A percentile compares a stretch with the other conserved stretches of the same genome.
Evolutionary conservation across 2,113 vertebrate genomes (phyloP).

Genomic region (Pyxicephalus adspersus): DNA sequence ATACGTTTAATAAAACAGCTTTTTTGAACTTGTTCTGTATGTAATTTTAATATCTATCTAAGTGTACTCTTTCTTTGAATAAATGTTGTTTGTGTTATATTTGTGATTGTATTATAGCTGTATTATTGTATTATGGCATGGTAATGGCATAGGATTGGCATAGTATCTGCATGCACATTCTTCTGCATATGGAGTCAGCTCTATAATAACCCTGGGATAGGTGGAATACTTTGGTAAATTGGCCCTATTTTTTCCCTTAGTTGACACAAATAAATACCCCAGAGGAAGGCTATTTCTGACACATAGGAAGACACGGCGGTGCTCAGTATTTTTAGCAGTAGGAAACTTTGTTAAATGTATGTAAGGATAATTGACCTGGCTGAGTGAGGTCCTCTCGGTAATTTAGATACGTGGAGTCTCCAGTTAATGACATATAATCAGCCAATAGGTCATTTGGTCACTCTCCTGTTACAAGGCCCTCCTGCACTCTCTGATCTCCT

Average conservation of each 20-base stretch:
- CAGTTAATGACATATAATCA: conserved; percentile 96
- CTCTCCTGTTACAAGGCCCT: conserved; percentile 85
- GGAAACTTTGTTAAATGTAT: conserved; percentile 57
- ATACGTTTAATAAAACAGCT: too few relatives aligned
- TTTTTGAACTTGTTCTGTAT: too few relatives aligned
- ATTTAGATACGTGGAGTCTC: conserved; percentile 88
- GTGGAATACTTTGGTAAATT: not conserved
- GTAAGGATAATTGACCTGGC: conserved; percentile 74
- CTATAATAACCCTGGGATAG: too few relatives aligned
- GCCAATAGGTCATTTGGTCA: conserved; percentile 89
- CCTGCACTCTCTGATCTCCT: conserved; percentile 86
- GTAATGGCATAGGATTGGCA: too few relatives aligned
- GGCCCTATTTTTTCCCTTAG: not conserved
- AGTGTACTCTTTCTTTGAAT: too few relatives aligned
- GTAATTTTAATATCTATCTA: too few relatives aligned
- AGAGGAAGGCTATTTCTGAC: conserved; percentile 19
- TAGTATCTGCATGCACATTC: too few relatives aligned
- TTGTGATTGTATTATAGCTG: too few relatives aligned
- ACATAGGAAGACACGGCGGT: conserved; percentile 24
- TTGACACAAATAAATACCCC: not conserved
- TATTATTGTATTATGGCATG: too few relatives aligned
- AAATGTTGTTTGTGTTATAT: too few relatives aligned
- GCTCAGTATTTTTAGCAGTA: conserved; percentile 53
- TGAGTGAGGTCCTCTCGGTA: conserved; percentile 80
- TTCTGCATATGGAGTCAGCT: too few relatives aligned